These are phyloP conservation scores for Toxotes jaculatrix DNA, from an alignment of 2,113 vertebrate species.

Conservation along the genomic window DNA sequence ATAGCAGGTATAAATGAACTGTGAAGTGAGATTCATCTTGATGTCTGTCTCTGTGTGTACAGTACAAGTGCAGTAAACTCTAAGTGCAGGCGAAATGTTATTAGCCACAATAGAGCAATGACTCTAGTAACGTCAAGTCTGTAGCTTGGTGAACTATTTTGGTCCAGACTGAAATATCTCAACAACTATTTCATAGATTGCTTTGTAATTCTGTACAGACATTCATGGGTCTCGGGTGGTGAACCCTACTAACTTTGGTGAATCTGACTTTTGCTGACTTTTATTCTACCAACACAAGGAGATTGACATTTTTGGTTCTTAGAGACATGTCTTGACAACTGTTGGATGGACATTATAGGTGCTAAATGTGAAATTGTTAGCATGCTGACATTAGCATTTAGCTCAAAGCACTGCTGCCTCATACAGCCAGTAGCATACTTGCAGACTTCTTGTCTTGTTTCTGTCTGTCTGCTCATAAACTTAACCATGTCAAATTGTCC, in stretches of 20 bases:
- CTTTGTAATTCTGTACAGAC: not conserved
- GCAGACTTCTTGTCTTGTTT: not conserved
- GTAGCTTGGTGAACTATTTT: not conserved
- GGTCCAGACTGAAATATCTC: conserved; percentile 2
- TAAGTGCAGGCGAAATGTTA: conserved; percentile 12
- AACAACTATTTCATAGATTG: not conserved
- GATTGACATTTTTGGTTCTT: no score
- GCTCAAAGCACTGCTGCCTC: not conserved
- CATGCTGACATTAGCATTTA: not conserved
- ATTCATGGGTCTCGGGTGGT: not conserved
- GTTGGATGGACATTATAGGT: not conserved
- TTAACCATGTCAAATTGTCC: conserved; percentile 58
- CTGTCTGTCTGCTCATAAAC: conserved; percentile 32
- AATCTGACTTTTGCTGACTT: not conserved
- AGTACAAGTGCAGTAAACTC: conserved; percentile 31
- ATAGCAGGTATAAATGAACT: conserved; percentile 26
- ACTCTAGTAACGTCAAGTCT: not conserved
- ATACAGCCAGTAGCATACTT: not conserved
- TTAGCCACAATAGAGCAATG: not conserved
- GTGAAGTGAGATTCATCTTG: conserved; percentile 33
- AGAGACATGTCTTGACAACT: not conserved
- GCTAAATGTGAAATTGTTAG: not conserved
- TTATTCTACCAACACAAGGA: not conserved
- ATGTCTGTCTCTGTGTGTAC: not conserved
- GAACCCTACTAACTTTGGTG: not conserved